A percentile compares a stretch with the other conserved stretches of the same genome.
phyloP scores from a whole-genome alignment of 2,888 invertebrate genomes.

The Neoitamus cyanurus region DNA sequence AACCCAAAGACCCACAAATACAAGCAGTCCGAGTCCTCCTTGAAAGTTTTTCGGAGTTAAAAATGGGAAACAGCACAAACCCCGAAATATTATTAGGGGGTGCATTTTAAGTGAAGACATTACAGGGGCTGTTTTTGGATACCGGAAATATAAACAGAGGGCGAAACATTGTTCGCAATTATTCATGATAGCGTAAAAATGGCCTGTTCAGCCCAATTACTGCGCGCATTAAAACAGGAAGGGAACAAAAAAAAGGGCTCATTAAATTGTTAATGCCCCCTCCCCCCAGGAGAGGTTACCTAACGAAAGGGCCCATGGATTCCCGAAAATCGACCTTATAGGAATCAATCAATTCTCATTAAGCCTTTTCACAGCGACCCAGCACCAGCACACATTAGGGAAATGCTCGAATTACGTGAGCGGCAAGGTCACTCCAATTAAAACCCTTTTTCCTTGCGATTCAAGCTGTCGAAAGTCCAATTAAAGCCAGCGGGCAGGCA shows the following conservation, averaged over 20 bases:
- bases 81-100: background rate
- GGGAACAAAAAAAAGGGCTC: background rate
- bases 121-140: background rate
- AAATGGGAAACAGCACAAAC: background rate
- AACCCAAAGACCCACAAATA: background rate
- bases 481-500: background rate
- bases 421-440: slow-evolving; percentile 27
- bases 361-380: background rate
- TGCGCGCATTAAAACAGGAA: background rate
- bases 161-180: background rate
- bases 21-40: background rate
- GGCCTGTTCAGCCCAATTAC: background rate
- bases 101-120: background rate
- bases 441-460: background rate
- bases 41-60: background rate
- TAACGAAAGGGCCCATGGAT: slow-evolving; percentile 4
- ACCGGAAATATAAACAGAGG: background rate
- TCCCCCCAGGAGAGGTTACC: background rate
- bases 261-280: background rate
- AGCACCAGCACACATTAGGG: background rate
- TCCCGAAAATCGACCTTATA: slow-evolving; percentile 20
- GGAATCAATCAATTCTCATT: slow-evolving; percentile 39
- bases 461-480: slow-evolving; percentile 21
- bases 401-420: slow-evolving; percentile 22
- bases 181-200: background rate